phyloP scores from a whole-genome alignment of 1,140 invertebrate genomes.

The Diachasma alloeum region DNA sequence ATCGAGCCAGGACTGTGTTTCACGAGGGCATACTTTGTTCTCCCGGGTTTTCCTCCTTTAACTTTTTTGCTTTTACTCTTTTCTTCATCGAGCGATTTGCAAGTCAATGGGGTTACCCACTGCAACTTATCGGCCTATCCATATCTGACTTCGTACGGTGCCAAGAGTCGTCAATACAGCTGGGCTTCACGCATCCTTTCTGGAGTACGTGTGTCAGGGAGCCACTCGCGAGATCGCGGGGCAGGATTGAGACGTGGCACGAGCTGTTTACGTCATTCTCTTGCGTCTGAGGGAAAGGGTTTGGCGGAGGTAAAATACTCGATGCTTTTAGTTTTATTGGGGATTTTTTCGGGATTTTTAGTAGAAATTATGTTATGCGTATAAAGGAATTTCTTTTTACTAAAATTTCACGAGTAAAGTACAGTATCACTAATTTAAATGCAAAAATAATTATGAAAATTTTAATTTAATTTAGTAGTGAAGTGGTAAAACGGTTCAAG shows the following conservation, averaged over 20 bases:
- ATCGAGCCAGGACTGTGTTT: slow-evolving; percentile 28
- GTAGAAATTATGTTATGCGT: no score
- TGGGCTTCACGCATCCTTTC: slow-evolving; percentile 17
- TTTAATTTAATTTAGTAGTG: no score
- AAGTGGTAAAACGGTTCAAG: no score
- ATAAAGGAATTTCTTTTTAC: no score
- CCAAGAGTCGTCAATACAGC: background rate
- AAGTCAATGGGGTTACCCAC: slow-evolving; percentile 46
- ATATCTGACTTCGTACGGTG: slow-evolving; percentile 21
- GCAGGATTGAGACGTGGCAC: slow-evolving; percentile 12
- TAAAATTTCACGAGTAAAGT: no score
- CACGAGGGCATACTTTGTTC: background rate
- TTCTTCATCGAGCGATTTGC: slow-evolving; percentile 40
- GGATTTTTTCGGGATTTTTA: no score
- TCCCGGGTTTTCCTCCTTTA: background rate
- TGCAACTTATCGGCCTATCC: slow-evolving; percentile 46
- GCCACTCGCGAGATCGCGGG: background rate
- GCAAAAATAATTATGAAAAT: no score
- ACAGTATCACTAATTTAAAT: no score
- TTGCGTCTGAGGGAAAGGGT: background rate
- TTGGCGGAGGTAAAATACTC: no score
- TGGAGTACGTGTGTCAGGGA: slow-evolving; percentile 18
- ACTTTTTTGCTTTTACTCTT: background rate
- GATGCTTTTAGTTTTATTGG: no score
- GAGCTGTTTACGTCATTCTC: background rate